phyloP scores from a whole-genome alignment of 2,888 invertebrate genomes.

The Acleris literana region DNA sequence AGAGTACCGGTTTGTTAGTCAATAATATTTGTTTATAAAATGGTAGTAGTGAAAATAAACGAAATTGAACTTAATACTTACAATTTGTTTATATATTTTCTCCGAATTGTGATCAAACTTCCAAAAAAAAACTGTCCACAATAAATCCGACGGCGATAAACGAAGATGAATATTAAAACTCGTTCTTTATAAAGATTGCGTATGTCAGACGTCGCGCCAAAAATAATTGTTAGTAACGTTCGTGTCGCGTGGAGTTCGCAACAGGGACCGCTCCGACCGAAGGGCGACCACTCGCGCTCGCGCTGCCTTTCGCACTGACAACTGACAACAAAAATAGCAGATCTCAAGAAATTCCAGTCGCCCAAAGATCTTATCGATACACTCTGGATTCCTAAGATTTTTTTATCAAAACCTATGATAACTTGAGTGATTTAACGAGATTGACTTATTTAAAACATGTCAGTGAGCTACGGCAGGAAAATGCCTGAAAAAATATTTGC shows the following conservation, averaged over 20 bases:
- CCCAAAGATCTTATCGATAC: constrained; percentile 49
- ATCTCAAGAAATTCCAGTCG: constrained; percentile 54
- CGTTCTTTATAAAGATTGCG: constrained; percentile 53
- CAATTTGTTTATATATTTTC: constrained; percentile 3
- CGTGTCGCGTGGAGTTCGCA: constrained; percentile 20
- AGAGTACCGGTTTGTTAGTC: too few relatives aligned
- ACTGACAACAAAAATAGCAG: constrained; percentile 65
- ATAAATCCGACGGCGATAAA: not conserved
- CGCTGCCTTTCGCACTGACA: constrained; percentile 54
- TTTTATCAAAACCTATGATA: constrained; percentile 10
- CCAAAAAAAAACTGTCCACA: constrained; percentile 10
- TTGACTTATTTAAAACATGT: not conserved
- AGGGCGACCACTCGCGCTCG: constrained; percentile 55
- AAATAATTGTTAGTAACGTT: constrained; percentile 17
- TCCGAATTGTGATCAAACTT: constrained; percentile 4
- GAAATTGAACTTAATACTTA: constrained; percentile 14
- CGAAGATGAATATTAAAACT: constrained; percentile 1
- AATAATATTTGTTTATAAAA: too few relatives aligned
- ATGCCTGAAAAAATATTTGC: too few relatives aligned
- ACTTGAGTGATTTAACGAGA: not conserved
- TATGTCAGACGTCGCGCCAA: constrained; percentile 62
- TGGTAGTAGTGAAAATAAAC: not conserved
- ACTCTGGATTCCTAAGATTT: constrained; percentile 11
- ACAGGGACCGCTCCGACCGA: not conserved
- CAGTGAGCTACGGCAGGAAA: not conserved